These are phyloP conservation scores for Crocuta crocuta DNA, from an alignment of 2,113 vertebrate genomes.

Conservation along the genomic window DNA sequence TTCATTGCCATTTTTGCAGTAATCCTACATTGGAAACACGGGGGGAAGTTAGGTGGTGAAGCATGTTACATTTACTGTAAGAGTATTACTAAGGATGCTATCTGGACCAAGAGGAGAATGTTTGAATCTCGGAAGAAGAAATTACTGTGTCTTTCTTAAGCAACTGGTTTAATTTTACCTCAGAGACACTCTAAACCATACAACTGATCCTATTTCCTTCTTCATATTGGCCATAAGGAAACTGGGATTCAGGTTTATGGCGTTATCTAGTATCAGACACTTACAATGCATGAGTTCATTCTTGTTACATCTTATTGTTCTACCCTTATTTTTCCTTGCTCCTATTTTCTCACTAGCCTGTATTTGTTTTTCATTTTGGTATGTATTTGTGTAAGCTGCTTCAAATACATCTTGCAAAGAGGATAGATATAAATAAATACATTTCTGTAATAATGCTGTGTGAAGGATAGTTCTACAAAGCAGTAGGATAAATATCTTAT, in stretches of 20 bases:
- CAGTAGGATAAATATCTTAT: conserved; percentile 78
- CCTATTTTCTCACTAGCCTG: not conserved
- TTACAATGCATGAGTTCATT: not conserved
- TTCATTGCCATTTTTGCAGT: not conserved
- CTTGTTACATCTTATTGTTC: not conserved
- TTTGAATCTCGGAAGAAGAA: conserved; percentile 12
- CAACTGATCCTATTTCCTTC: not conserved
- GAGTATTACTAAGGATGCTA: not conserved
- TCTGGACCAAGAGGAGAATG: not conserved
- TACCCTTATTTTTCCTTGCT: not conserved
- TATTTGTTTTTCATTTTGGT: conserved; percentile 27
- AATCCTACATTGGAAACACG: not conserved
- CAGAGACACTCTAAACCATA: not conserved
- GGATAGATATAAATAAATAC: conserved; percentile 68
- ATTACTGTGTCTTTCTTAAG: conserved; percentile 6
- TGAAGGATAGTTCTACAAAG: conserved; percentile 62
- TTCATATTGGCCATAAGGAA: not conserved
- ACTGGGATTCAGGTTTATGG: not conserved
- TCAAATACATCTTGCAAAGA: conserved; percentile 62
- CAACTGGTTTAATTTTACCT: not conserved
- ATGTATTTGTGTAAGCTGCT: conserved; percentile 43
- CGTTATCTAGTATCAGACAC: not conserved
- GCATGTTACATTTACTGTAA: not conserved
- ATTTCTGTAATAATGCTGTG: conserved; percentile 54
- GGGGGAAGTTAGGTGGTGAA: not conserved